Percentiles rank a stretch among this genome's conserved stretches.
Conservation (phyloP, 2,797 vertebrate species). For the Pipistrellus pygmaeus region DNA sequence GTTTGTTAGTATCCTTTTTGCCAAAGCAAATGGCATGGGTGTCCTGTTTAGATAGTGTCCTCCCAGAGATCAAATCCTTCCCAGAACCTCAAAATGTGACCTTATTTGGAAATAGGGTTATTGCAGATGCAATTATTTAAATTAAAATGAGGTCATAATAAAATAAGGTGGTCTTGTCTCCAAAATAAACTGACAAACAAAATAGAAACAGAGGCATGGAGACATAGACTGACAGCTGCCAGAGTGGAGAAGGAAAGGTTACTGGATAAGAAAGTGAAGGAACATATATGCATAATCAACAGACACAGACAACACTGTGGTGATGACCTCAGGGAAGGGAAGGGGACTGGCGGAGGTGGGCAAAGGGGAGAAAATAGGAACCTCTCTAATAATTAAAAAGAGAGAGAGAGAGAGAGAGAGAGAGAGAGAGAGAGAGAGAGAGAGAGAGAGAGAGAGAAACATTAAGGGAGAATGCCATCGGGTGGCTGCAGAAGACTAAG, state of each 20-base stretch:
- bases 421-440: too few relatives aligned
- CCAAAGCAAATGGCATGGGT: neutral
- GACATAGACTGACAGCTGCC: neutral
- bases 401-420: too few relatives aligned
- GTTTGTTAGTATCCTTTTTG: neutral
- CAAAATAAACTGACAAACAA: neutral
- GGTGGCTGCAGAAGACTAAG: neutral
- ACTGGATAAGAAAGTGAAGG: neutral
- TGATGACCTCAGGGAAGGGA: neutral
- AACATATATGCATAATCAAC: neutral
- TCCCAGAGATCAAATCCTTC: neutral
- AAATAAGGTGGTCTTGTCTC: neutral
- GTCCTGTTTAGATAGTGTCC: neutral
- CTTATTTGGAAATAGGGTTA: neutral
- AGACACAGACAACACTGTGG: neutral
- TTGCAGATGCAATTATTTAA: neutral
- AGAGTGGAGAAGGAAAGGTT: neutral
- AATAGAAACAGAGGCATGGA: neutral
- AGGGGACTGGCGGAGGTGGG: too few relatives aligned
- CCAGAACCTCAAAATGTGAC: neutral
- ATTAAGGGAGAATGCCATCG: neutral
- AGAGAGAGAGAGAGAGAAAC: neutral
- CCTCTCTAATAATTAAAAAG: neutral
- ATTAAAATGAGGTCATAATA: neutral
- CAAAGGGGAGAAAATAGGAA: neutral